Evolutionary conservation across 2,888 invertebrate genomes (phyloP), one percentile per base, ranked within the genome.

Genomic region (Thymelicus acteon): DNA sequence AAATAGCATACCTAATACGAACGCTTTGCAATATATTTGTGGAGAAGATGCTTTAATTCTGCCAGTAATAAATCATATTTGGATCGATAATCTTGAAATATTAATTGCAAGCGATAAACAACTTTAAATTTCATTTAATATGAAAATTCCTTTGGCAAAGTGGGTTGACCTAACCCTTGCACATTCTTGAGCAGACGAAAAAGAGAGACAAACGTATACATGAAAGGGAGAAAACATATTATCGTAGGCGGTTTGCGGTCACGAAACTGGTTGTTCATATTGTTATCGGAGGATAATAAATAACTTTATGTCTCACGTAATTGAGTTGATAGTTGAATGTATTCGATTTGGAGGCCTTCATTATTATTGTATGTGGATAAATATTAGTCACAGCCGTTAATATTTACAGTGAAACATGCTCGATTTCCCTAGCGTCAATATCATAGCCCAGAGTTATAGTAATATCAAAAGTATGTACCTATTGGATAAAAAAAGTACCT

Each of bases 211-310:
- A 67, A 72, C 52, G 60, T 67, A 73, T 66, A 73, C 79, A 80
- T 71, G 74, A 73, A 75, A 72, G 71, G 49, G 77, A 71, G 81
- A 82, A 81, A 82, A 74, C 52, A 71, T n/a, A n/a, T 19, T 62
- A 72, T 72, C 74, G 82, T 80, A 82, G 81, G 85, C 80, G 82
- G 82, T 79, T 82, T 85, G 87, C 82, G 88, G 87, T 85, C 85
- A 85, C 82, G 78, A 86, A 89, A 91, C 91, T 85, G 87, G 91
- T 91, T 87, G 77, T 78, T 57, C 78, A 78, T 75, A 72, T 79
- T 80, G 75, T 73, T 77, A 76, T 71, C 74, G 58, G 57, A 58
- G 69, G 67, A 73, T 74, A 73, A 86, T 79, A 84, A 81, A 58
- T 70, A 75, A 77, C 82, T 81, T 76, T 84, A 81, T 77, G 40